phyloP scores from a whole-genome alignment of 2,797 vertebrate species.

The Cyclura pinguis region DNA sequence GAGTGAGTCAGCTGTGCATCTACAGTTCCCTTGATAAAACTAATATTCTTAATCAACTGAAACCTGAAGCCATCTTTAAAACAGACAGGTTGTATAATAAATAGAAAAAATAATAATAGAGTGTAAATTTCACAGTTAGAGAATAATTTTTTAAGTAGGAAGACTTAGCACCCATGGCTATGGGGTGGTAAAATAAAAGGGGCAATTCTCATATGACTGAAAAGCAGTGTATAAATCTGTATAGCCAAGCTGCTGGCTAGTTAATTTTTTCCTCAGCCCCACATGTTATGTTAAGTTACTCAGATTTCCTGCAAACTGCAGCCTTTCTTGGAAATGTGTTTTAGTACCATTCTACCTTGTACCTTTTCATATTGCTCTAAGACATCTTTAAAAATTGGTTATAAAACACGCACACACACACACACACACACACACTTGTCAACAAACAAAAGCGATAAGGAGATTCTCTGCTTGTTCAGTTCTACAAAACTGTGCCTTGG shows the following conservation, averaged over 20 bases:
- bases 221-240: constrained; percentile 56
- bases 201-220: constrained; percentile 54
- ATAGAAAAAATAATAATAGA: constrained; percentile 68
- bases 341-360: constrained; percentile 41
- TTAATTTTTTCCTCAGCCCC: constrained; percentile 59
- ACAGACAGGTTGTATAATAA: constrained; percentile 61
- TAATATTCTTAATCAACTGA: constrained; percentile 50
- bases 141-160: constrained; percentile 70
- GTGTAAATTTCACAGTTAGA: constrained; percentile 72
- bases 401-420: background rate
- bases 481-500: background rate
- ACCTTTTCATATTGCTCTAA: constrained; percentile 39
- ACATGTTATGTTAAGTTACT: constrained; percentile 40
- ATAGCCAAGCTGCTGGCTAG: constrained; percentile 52
- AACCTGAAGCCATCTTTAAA: constrained; percentile 48
- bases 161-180: constrained; percentile 60
- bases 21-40: constrained; percentile 52
- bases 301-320: constrained; percentile 51
- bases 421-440: background rate
- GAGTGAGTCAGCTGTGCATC: constrained; percentile 16
- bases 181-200: constrained; percentile 54
- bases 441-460: background rate
- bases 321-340: constrained; percentile 46
- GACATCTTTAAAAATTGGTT: constrained; percentile 40
- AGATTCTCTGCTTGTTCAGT: background rate